Evolutionary conservation across 1,140 invertebrate genomes (phyloP).

Genomic region (Camponotus vicinus): DNA sequence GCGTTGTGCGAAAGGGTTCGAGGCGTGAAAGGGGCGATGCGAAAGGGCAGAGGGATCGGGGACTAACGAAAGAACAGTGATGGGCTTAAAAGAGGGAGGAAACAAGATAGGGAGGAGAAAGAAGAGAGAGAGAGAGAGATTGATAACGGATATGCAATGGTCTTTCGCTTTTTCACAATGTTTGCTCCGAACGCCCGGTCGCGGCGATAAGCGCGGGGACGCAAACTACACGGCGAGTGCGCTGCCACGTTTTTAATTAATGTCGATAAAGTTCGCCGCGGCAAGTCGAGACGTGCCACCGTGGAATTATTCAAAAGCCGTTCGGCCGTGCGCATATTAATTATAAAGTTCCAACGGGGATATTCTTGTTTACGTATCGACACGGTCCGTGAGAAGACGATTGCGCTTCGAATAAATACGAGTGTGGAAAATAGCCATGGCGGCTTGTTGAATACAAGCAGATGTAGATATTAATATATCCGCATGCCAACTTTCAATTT

Average conservation of each 20-base stretch:
- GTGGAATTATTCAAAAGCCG: conserved; percentile 76
- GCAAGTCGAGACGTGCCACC: conserved; percentile 62
- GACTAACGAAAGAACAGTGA: conserved; percentile 68
- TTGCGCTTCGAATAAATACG: conserved; percentile 43
- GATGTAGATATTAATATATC: not conserved
- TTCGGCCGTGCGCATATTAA: conserved; percentile 75
- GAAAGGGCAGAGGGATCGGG: conserved; percentile 13
- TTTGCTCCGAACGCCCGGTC: conserved; percentile 82
- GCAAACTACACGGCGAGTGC: conserved; percentile 72
- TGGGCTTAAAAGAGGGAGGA: conserved; percentile 53
- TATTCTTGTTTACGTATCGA: conserved; percentile 72
- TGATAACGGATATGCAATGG: conserved; percentile 84
- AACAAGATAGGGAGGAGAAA: conserved; percentile 37
- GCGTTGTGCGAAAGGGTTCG: conserved; percentile 60
- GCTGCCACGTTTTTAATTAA: conserved; percentile 81
- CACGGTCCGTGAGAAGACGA: conserved; percentile 54
- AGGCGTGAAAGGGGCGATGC: conserved; percentile 27
- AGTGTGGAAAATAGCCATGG: conserved; percentile 15
- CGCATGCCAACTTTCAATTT: not conserved
- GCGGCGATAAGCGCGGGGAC: conserved; percentile 82
- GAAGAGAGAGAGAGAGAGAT: conserved; percentile 71
- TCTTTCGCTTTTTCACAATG: conserved; percentile 85
- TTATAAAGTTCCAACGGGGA: conserved; percentile 73
- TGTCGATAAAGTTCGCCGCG: conserved; percentile 75
- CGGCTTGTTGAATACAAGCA: not conserved